Evolutionary conservation across 1,140 invertebrate species (phyloP), one percentile per base, ranked within the genome.

Genomic region (Solen grandis): DNA sequence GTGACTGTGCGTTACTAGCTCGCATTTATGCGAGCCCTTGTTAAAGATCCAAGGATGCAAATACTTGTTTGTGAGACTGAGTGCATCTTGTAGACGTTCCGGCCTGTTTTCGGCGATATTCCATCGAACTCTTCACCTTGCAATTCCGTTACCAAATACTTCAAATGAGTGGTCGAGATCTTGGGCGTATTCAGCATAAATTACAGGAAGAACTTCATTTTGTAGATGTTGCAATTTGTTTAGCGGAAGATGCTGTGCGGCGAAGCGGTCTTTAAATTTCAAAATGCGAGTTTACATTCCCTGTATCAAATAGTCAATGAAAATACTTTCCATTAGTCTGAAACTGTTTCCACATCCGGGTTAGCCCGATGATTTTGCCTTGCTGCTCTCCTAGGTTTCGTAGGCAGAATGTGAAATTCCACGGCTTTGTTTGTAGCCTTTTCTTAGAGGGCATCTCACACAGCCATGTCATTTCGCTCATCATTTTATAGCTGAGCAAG

Each of bases 101-200:
- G 46, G 68, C 68, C 29, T 54, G 22, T 57, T 35, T 2, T 55
- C 50, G 1, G 68, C 68, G 31, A 70, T 70, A 69, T 31, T 70
- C 46, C 50, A 70, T n/a, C 68, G 46, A 57, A 70, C 52, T 57
- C 29, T 69, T 46, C 65, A 69, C 22, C 65, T 69, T 2, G 41
- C 46, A 25, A 69, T 29, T 69, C 52, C 65, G 4, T 46, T 69
- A 2, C 1, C 41, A 27, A 69, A 50, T 2, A 46, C 22, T 27
- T 69, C 46, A 69, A 69, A 69, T 33, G 65, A 4, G 31, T 69
- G 65, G 2, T 69, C n/a, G 10, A 69, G 38, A 69, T 69, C 65
- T 69, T 36, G 65, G 33, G 38, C 65, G 52, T 69, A 69, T 4
- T 10, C 65, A 29, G 65, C 65, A 27, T n/a, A n/a, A n/a, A n/a